Evolutionary conservation across 2,888 invertebrate genomes (phyloP), one percentile per base, ranked within the genome.

Genomic region (Girardia tigrina): DNA sequence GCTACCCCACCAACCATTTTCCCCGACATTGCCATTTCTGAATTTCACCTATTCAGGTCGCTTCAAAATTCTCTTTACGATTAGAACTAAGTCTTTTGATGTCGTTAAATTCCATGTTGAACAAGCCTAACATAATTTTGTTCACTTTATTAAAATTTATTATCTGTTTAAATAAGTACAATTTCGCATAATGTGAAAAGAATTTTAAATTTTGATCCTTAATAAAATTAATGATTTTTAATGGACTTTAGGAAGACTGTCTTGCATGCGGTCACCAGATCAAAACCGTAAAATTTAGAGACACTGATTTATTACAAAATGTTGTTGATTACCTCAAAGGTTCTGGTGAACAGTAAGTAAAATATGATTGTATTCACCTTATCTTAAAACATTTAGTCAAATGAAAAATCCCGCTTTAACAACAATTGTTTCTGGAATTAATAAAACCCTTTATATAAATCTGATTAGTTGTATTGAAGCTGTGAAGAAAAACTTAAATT

Each of bases 361-460:
- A 20, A 71, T 12, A 77, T 77, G 26, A 70, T 20, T 73, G 16
- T n/a, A 28, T 27, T 8, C 2, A 20, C 23, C 42, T 36, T 26
- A 8, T 42, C 16, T 16, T 71, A 70, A 73, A 72, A 42, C 23
- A 79, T 80, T 56, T 80, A 84, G 86, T 83, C 90, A 94, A 85
- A 92, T 97, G 90, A 92, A 90, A 84, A 90, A 88, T 82, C 97
- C 97, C 73, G 86, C 85, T 4, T 89, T 93, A 42, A 82, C 83
- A 16, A 91, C 83, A 0, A 89, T 90, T 23, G 87, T 88, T 2
- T 88, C 90, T 69, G 88, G 90, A 81, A 91, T 90, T 82, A 90
- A 90, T 82, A 91, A 90, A 84, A 95, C 95, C 0, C 86, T 98
- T 14, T 98, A 95, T 82, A 92, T 97, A 89, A 89, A 91, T 28